phyloP scores from a whole-genome alignment of 2,888 invertebrate genomes.

The Xanthorhoe designata region DNA sequence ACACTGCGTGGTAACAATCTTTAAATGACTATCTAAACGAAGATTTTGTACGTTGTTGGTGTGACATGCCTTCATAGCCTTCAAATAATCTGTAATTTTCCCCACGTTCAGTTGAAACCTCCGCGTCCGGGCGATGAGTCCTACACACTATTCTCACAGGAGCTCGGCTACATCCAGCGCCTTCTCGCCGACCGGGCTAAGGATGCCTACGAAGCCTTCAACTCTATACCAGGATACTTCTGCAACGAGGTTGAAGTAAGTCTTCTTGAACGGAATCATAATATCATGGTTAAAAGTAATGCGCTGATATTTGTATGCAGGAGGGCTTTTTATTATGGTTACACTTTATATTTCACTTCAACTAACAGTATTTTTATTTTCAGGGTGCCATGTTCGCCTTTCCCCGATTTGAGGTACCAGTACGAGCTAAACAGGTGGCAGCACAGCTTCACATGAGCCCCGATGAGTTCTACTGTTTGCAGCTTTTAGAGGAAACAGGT shows the following conservation, averaged over 20 bases:
- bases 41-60: no score
- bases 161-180: constrained; percentile 85
- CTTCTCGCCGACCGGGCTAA: constrained; percentile 88
- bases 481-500: constrained; percentile 90
- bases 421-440: constrained; percentile 90
- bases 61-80: no score
- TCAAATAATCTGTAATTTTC: no score
- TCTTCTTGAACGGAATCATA: no score
- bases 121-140: constrained; percentile 90
- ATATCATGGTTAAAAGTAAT: no score
- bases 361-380: no score
- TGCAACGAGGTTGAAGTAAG: constrained; percentile 83
- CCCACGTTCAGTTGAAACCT: constrained; percentile 69
- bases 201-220: constrained; percentile 91
- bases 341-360: no score
- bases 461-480: constrained; percentile 94
- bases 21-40: no score
- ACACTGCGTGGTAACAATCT: constrained; percentile 86
- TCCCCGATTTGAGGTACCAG: constrained; percentile 90
- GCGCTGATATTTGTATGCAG: no score
- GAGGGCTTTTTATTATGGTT: no score
- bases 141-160: constrained; percentile 86
- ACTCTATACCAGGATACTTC: constrained; percentile 90
- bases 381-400: constrained; percentile 97
- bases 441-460: constrained; percentile 86